Evolutionary conservation across 1,140 invertebrate genomes (phyloP), one percentile per base, ranked within the genome.

Genomic region (Heliconius hewitsoni): DNA sequence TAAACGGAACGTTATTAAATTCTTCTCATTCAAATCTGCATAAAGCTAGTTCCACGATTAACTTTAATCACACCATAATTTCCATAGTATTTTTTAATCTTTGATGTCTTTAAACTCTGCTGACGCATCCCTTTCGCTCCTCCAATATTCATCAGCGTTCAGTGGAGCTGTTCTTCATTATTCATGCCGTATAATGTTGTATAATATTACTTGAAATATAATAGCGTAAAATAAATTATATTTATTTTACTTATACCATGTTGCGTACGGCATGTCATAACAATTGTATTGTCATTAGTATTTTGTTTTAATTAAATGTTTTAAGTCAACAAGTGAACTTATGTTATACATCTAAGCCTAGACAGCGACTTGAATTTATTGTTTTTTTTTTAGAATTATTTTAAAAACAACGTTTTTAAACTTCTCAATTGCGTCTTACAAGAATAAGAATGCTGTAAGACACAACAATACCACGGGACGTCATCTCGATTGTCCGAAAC

Each of bases 141-240:
- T 81, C 78, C 66, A 81, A 75, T 81, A 78, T 78, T 81, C 80
- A 81, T 81, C 80, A 74, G 74, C 75, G 57, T 73, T 77, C 71
- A 74, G 52, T 77, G 39, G 19, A 74, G 75, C 73, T 71, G 73
- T 78, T 74, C 55, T 81, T 81, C 57, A 78, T 66, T 81, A 81
- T 78, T 74, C 76, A 81, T 77, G 39, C n/a, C 73, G 66, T 66
- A 78, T 78, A 78, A 74, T 76, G 46, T 34, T 72, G 50, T 60
- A 57, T 19, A 60, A 78, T 60, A 57, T 71, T 30, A 70, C 71
- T 39, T 71, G 71, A 71, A 71, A 71, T 71, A 60, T 60, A 11
- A 60, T 60, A 60, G 57, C 8, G 57, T n/a, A 27, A 9, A 23
- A 60, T 66, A 66, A 66, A 30, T 27, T 66, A 30, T 13, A 66